Base-by-base conservation (phyloP, 2,888 invertebrate genomes). In the Blastobasis lacticolella region DNA sequence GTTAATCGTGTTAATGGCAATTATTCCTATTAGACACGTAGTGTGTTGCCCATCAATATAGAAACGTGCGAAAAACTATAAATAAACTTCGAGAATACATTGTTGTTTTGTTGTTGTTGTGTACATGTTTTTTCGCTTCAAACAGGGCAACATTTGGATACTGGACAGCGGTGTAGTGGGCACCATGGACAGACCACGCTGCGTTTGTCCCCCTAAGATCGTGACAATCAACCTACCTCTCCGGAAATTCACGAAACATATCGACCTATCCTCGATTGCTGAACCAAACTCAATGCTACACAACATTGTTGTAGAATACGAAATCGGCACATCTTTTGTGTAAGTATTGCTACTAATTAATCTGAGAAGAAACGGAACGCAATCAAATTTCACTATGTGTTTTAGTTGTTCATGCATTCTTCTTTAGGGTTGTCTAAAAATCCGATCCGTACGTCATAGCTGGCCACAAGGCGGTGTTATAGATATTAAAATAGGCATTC, bases 81-180 rank as follows among this genome's bases (percentile, higher is more conserved):
- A 23, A 23, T 2, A 3, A 23, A 23, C 23, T 23, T 23, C 23
- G 23, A 2, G 23, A 23, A 23, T 23, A 23, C 23, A 23, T 23
- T 23, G 23, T 23, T 23, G 23, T 23, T 23, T 23, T 23, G 23
- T 23, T 23, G 23, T 23, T 23, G 23, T 23, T 23, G 1, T 23
- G 23, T 23, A 23, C 7, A 40, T 9, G 42, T 10, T 8, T 42
- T 9, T 40, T 40, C 6, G 6, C 42, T 23, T 57, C 48, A 71
- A 5, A 45, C 89, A 93, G 71, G 91, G 92, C 47, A 90, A 92
- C 56, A 81, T 94, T 6, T 94, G 94, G 94, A 89, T 92, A 0
- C 76, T 94, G 55, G 94, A 94, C 67, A 90, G 89, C 8, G 94
- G 94, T 9, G 89, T 93, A 46, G 90, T 93, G 0, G 92, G 94